Conservation (phyloP, 2,888 invertebrate genomes). For the Plagodis pulveraria region DNA sequence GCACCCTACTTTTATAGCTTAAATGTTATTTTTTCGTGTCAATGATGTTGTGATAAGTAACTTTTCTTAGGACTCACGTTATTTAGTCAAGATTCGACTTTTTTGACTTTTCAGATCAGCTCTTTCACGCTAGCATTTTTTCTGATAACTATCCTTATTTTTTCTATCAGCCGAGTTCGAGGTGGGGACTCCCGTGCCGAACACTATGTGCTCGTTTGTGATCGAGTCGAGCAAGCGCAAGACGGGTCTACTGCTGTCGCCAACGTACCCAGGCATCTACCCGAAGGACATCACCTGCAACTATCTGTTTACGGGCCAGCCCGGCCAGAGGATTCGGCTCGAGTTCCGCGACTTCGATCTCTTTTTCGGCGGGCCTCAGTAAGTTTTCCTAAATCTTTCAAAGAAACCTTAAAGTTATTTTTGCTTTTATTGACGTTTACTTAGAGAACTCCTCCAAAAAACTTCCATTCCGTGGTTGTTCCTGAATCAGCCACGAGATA, state of each 20-base stretch:
- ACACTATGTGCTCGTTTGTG: conserved; percentile 94
- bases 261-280: conserved; percentile 99
- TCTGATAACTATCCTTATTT: not conserved
- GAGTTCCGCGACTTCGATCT: conserved; percentile 99
- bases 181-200: conserved; percentile 94
- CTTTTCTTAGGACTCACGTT: no score
- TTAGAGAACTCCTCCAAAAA: no score
- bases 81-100: no score
- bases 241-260: conserved; percentile 95
- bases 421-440: no score
- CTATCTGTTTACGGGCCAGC: conserved; percentile 96
- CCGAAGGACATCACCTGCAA: conserved; percentile 97
- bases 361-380: conserved; percentile 99
- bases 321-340: conserved; percentile 95
- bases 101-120: no score
- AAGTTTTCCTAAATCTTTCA: conserved; percentile 73
- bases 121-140: no score
- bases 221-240: conserved; percentile 90
- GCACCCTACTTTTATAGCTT: no score
- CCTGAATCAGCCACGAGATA: no score
- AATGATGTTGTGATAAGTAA: no score
- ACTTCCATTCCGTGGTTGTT: no score
- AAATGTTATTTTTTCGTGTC: no score
- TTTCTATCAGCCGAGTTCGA: conserved; percentile 91
- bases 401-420: no score